Conservation (phyloP, 1,140 invertebrate species). For the Zaprionus nigranus region DNA sequence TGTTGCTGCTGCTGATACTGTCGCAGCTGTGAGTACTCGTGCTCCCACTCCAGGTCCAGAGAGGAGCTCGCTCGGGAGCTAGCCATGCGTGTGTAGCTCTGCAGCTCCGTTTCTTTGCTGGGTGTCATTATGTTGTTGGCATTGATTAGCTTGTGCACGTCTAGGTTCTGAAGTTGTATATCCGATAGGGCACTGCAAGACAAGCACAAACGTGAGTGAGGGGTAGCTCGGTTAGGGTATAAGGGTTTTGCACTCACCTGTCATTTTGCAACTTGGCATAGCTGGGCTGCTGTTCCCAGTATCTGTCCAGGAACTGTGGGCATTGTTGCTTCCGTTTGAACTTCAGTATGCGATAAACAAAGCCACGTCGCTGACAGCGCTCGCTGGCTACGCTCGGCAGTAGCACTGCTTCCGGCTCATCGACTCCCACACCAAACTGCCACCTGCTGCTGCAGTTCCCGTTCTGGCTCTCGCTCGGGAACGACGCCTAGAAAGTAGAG, state of each 20-base stretch:
- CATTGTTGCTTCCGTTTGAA: constrained; percentile 70
- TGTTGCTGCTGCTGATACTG: constrained; percentile 61
- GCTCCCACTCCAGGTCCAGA: constrained; percentile 81
- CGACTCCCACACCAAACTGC: constrained; percentile 7
- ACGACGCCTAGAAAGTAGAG: constrained; percentile 52
- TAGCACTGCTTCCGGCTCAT: constrained; percentile 70
- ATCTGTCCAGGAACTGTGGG: constrained; percentile 69
- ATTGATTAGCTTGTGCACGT: constrained; percentile 70
- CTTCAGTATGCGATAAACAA: constrained; percentile 76
- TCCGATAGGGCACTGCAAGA: constrained; percentile 49
- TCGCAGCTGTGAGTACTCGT: constrained; percentile 72
- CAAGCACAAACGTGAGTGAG: not conserved
- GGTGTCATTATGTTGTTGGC: constrained; percentile 31
- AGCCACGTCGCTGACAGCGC: constrained; percentile 55
- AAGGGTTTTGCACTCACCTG: constrained; percentile 44
- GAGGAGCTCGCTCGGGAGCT: constrained; percentile 77
- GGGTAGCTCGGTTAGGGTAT: not conserved
- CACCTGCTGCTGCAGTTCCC: constrained; percentile 17
- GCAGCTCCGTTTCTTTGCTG: constrained; percentile 70
- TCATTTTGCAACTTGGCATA: constrained; percentile 71
- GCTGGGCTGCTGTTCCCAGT: constrained; percentile 72
- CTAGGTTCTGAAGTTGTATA: constrained; percentile 77
- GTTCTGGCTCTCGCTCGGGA: constrained; percentile 19
- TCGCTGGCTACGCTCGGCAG: constrained; percentile 52
- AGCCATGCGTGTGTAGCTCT: constrained; percentile 51